Conservation (phyloP, 2,113 vertebrate genomes). For the Ramphastos sulfuratus region DNA sequence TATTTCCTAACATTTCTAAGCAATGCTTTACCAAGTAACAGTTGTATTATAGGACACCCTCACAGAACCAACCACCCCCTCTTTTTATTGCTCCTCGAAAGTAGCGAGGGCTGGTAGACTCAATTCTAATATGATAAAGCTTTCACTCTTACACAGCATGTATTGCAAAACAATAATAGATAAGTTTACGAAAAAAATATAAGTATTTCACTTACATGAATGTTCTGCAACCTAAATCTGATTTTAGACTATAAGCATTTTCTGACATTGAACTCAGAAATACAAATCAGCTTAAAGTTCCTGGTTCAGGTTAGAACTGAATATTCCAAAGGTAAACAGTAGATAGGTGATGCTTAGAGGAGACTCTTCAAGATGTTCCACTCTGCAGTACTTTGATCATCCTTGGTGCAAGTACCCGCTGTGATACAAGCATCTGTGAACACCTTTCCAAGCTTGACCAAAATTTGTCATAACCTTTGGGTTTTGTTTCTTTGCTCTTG, state of each 20-base stretch:
- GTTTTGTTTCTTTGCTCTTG: not conserved
- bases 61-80: not conserved
- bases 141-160: not conserved
- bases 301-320: not conserved
- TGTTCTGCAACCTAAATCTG: not conserved
- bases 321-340: not conserved
- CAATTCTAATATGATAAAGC: not conserved
- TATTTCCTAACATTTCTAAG: not conserved
- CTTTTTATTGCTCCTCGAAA: not conserved
- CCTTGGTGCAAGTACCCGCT: not conserved
- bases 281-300: not conserved
- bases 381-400: not conserved
- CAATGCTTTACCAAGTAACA: not conserved
- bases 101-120: not conserved
- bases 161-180: not conserved
- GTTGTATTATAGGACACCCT: rapidly evolving
- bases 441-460: not conserved
- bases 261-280: not conserved
- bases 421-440: rapidly evolving
- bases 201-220: not conserved
- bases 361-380: not conserved
- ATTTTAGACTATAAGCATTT: not conserved
- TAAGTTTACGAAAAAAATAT: not conserved
- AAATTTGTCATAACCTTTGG: not conserved
- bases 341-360: not conserved